Evolutionary conservation across 2,113 vertebrate species (phyloP).

Genomic region (Microcebus tavaratra): DNA sequence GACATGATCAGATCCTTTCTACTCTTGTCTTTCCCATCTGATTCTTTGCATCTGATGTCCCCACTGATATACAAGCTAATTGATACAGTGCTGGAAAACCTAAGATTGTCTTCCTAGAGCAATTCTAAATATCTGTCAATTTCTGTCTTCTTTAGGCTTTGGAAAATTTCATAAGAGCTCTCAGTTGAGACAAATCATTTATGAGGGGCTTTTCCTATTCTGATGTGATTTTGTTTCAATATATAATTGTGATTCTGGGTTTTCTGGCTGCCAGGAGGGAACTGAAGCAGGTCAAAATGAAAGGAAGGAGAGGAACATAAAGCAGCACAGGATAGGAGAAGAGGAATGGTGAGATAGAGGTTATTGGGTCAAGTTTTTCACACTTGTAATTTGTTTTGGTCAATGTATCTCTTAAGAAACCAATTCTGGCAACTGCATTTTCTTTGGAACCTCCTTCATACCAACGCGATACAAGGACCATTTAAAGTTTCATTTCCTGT

Average conservation of each 20-base stretch:
- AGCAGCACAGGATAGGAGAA: neutral
- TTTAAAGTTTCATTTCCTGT: neutral
- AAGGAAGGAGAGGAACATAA: neutral
- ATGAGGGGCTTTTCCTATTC: neutral
- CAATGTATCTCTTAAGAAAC: neutral
- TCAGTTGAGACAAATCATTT: neutral
- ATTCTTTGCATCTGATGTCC: neutral
- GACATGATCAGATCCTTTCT: neutral
- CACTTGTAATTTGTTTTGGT: neutral
- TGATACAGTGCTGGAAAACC: neutral
- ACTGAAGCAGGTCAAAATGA: neutral
- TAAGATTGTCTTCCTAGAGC: neutral
- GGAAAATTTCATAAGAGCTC: neutral
- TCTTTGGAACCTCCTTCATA: neutral
- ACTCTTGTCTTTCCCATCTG: neutral
- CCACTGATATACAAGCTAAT: neutral
- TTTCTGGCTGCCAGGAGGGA: neutral
- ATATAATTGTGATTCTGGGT: neutral
- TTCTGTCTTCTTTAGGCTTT: neutral
- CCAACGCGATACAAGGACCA: neutral
- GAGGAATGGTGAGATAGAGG: neutral
- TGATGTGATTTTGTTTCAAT: neutral
- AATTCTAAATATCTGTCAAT: neutral
- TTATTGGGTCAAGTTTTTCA: neutral
- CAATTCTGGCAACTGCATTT: neutral